Percentiles rank a stretch among this genome's conserved stretches.
Conservation (phyloP, 2,113 vertebrate species). For the Anhinga anhinga region DNA sequence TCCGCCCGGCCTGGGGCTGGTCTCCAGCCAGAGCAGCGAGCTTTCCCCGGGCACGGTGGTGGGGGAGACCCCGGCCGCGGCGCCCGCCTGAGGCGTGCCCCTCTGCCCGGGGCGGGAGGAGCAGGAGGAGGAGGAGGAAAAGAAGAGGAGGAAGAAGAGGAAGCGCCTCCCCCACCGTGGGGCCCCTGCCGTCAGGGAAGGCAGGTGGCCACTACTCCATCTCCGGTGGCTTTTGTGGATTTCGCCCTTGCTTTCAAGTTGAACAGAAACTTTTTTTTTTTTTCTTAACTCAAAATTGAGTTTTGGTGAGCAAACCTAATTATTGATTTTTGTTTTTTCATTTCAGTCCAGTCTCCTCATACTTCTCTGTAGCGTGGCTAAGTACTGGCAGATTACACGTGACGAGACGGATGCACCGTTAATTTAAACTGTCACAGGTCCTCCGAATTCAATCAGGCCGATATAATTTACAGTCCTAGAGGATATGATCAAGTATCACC, state of each 20-base stretch:
- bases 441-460: background rate
- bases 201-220: rapidly evolving
- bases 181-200: no score
- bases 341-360: background rate
- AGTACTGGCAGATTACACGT: background rate
- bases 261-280: background rate
- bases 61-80: rapidly evolving
- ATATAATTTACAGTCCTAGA: background rate
- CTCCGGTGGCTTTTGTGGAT: rapidly evolving
- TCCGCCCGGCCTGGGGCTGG: rapidly evolving
- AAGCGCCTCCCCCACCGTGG: rapidly evolving
- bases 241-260: background rate
- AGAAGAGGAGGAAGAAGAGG: no score
- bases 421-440: background rate
- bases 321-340: background rate
- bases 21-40: background rate
- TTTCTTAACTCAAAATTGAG: background rate
- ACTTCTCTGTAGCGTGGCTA: background rate
- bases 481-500: background rate
- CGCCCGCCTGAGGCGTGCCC: rapidly evolving
- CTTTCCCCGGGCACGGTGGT: rapidly evolving
- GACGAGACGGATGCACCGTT: background rate
- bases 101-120: rapidly evolving
- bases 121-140: no score
- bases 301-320: background rate